These are phyloP conservation scores for Volucella inflata DNA, from an alignment of 2,888 invertebrate genomes.

Conservation along the genomic window DNA sequence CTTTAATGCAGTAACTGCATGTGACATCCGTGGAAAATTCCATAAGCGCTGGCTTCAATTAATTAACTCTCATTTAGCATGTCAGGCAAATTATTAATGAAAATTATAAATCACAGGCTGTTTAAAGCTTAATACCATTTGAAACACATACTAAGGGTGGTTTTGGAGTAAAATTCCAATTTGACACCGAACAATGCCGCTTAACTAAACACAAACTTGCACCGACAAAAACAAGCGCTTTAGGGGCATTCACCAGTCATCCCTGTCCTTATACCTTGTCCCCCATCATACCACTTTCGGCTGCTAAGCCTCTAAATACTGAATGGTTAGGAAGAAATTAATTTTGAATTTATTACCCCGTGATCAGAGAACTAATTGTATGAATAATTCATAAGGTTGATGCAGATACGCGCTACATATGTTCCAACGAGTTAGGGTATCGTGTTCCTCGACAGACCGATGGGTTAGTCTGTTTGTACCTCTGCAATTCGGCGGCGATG, in stretches of 20 bases:
- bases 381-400: constrained; percentile 69
- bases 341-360: constrained; percentile 69
- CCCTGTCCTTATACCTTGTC: too few relatives aligned
- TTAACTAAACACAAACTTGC: constrained; percentile 39
- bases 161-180: constrained; percentile 24
- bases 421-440: constrained; percentile 15
- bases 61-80: constrained; percentile 47
- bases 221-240: constrained; percentile 49
- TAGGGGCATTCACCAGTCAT: constrained; percentile 52
- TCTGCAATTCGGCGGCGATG: background rate
- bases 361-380: constrained; percentile 70
- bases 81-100: constrained; percentile 42
- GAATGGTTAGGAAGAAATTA: constrained; percentile 64
- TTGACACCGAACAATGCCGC: constrained; percentile 46
- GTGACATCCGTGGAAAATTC: background rate
- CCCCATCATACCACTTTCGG: too few relatives aligned
- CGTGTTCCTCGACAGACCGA: background rate
- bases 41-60: constrained; percentile 18
- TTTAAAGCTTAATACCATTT: constrained; percentile 51
- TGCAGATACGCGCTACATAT: constrained; percentile 39
- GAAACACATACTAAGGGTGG: constrained; percentile 21
- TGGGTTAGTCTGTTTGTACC: background rate
- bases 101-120: constrained; percentile 46
- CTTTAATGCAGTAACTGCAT: background rate
- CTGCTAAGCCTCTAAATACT: background rate